Base-by-base conservation (phyloP, 2,797 vertebrate genomes). In the Galagoides demidoff region DNA sequence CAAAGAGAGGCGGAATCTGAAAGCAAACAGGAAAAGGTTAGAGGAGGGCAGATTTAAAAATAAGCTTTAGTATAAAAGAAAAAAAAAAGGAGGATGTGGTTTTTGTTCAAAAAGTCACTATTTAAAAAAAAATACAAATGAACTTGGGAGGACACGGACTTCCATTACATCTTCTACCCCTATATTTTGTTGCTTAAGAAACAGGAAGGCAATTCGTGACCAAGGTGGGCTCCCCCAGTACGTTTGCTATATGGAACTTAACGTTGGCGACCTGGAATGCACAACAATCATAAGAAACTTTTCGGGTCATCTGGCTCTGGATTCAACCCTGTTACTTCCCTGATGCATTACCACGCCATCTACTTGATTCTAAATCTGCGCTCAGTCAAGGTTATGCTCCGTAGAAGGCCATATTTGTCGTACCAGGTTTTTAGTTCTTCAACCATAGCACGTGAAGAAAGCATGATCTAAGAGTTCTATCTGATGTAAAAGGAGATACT, bases 1-100 rank as follows among this genome's bases (percentile, higher is more conserved):
- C 95, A 98, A 68, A 85, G 96, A 97, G 17, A 98, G 97, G 17
- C 95, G 98, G 91, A 98, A 98, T 93, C 98, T 98, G 96, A 96
- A 95, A 92, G 73, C 82, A 97, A 97, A 97, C 1, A 43, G 49
- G 93, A 97, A 97, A 27, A 27, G 37, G 66, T 96, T 89, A 25
- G 92, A 95, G 71, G 83, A 74, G 9, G 92, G 37, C 77, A 84
- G 83, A 90, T 90, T 91, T 92, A 14, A 89, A 23, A 91, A 78
- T 2, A 19, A 19, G 10, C 22, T 22, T 39, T 49, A 23, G 52
- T 10, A 87, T 16, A 71, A 90, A 90, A 4, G 5, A 20, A 34
- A 34, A 64, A 90, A 87, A 81, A 70, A 22, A 7, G 20, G 37
- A 61, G 66, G 12, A 2, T 8, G 5, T 34, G 31, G 23, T 57